Conservation (phyloP, 2,797 vertebrate genomes). For the Mormyrus hasselquistii region DNA sequence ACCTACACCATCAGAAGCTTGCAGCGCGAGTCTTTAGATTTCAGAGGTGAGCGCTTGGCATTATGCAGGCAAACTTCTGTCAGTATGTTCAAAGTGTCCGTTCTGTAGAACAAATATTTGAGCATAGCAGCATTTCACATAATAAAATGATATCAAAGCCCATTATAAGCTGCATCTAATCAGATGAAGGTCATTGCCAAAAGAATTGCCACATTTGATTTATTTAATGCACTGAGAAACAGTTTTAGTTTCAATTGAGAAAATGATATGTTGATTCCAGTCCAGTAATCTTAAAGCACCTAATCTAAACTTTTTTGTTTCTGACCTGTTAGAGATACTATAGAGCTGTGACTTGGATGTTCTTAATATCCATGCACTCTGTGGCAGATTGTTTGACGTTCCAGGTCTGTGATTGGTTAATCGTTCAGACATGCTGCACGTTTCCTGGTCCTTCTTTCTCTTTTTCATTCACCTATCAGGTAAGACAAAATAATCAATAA, state of each 20-base stretch:
- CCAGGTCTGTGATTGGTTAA: slow-evolving; percentile 35
- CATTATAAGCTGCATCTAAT: slow-evolving; percentile 68
- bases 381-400: slow-evolving; percentile 11
- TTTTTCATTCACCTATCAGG: slow-evolving; percentile 51
- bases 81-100: slow-evolving; percentile 43
- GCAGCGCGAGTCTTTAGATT: neutral
- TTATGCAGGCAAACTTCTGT: neutral
- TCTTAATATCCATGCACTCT: neutral
- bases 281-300: slow-evolving; percentile 53
- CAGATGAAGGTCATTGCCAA: slow-evolving; percentile 57
- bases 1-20: neutral
- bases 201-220: slow-evolving; percentile 56
- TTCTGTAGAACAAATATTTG: slow-evolving; percentile 53
- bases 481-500: slow-evolving; percentile 40
- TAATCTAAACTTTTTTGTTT: slow-evolving; percentile 16
- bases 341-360: neutral
- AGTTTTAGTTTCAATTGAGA: slow-evolving; percentile 70
- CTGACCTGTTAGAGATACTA: neutral
- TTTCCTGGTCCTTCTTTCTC: slow-evolving; percentile 40
- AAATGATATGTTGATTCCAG: slow-evolving; percentile 67
- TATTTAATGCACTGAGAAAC: slow-evolving; percentile 65
- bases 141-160: slow-evolving; percentile 60
- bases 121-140: slow-evolving; percentile 63
- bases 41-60: neutral
- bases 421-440: slow-evolving; percentile 44